These are phyloP conservation scores for Phaenicophaeus curvirostris DNA, from an alignment of 2,797 vertebrate genomes.

Conservation along the genomic window DNA sequence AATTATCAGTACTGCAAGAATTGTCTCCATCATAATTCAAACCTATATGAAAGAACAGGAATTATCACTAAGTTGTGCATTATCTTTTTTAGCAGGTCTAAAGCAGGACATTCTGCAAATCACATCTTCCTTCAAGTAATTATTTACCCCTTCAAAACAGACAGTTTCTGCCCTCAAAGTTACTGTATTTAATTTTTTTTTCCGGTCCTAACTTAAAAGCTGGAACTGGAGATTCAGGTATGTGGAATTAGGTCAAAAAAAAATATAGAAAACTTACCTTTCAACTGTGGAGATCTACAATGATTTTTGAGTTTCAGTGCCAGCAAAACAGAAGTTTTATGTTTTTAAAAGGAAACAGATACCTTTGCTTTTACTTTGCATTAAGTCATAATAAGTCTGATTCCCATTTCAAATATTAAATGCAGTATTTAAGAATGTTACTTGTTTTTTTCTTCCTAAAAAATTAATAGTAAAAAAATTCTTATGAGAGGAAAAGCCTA, in stretches of 20 bases:
- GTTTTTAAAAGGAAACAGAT: neutral
- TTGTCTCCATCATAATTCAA: neutral
- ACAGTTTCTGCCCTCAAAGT: neutral
- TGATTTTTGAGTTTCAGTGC: neutral
- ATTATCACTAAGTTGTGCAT: neutral
- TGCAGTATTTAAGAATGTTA: neutral
- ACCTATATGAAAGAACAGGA: neutral
- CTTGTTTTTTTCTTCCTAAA: neutral
- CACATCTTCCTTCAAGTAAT: neutral
- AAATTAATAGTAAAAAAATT: neutral
- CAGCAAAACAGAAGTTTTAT: neutral
- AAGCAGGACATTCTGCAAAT: neutral
- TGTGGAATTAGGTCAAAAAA: neutral
- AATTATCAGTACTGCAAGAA: neutral
- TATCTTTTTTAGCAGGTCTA: neutral
- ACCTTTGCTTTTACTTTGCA: neutral
- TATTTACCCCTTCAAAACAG: slow-evolving; percentile 11
- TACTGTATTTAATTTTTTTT: neutral
- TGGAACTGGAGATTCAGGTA: neutral
- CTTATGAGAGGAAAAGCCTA: neutral
- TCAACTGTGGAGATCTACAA: neutral
- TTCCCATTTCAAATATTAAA: neutral
- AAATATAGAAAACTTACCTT: slow-evolving; percentile 23
- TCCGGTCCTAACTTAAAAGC: neutral
- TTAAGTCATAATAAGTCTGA: neutral